These are phyloP conservation scores for Prochilodus magdalenae DNA, from an alignment of 2,113 vertebrate species.

Conservation along the genomic window DNA sequence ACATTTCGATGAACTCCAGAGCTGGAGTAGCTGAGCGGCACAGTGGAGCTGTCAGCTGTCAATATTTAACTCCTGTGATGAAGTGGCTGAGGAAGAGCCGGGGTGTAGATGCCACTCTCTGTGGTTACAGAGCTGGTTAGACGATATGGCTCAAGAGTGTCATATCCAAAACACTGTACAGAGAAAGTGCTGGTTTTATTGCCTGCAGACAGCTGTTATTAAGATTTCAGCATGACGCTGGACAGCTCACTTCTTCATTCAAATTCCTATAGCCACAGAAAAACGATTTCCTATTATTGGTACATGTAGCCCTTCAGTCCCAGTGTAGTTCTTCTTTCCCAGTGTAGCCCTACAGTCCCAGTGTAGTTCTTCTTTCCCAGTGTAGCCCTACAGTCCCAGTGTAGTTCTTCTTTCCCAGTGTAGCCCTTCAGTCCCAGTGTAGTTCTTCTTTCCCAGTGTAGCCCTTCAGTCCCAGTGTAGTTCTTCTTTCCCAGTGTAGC, in stretches of 20 bases:
- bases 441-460: no score
- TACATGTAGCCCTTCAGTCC: no score
- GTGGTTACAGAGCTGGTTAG: constrained; percentile 43
- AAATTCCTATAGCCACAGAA: background rate
- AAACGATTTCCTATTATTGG: no score
- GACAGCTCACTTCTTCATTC: background rate
- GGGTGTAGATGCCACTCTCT: constrained; percentile 19
- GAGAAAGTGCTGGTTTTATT: background rate
- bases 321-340: no score
- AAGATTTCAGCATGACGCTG: background rate
- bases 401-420: no score
- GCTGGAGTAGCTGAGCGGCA: constrained; percentile 24
- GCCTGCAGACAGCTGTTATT: constrained; percentile 12
- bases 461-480: no score
- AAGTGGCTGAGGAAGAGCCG: constrained; percentile 40
- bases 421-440: no score
- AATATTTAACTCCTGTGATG: constrained; percentile 45
- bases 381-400: no score
- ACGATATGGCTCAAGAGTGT: constrained; percentile 36
- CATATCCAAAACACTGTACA: constrained; percentile 20
- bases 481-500: no score
- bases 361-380: no score
- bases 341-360: no score
- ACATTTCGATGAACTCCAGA: constrained; percentile 43
- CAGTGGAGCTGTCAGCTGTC: constrained; percentile 42